A percentile compares a stretch with the other conserved stretches of the same genome.
phyloP scores from a whole-genome alignment of 2,113 vertebrate genomes.

The Dissostichus mawsoni region DNA sequence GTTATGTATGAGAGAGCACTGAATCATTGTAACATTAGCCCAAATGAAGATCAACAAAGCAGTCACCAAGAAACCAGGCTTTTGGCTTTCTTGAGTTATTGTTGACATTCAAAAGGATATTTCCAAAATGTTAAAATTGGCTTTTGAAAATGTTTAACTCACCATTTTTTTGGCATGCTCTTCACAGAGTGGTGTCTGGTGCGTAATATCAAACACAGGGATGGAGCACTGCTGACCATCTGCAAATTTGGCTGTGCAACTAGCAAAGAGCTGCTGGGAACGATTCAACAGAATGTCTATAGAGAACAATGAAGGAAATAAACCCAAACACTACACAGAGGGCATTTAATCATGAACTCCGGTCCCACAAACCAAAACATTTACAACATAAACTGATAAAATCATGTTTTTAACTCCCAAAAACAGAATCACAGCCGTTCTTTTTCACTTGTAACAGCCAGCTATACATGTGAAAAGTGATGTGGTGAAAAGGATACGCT shows the following conservation, averaged over 20 bases:
- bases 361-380: too few relatives aligned
- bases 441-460: background rate
- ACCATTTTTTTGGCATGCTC: constrained; percentile 99
- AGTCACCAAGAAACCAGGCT: background rate
- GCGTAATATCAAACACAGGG: constrained; percentile 98
- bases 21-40: background rate
- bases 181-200: constrained; percentile 98
- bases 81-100: too few relatives aligned
- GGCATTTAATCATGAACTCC: background rate
- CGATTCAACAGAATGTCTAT: constrained; percentile 96
- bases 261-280: constrained; percentile 99
- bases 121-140: background rate
- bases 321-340: background rate
- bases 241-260: constrained; percentile 98
- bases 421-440: background rate
- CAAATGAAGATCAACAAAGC: background rate
- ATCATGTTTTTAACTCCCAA: background rate
- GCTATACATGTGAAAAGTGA: background rate
- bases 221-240: constrained; percentile 98
- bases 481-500: constrained; percentile 91
- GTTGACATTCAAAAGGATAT: too few relatives aligned
- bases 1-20: background rate
- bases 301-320: constrained; percentile 84
- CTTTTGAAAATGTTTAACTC: constrained; percentile 51
- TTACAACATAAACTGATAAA: background rate